Base-by-base conservation (phyloP, 2,113 vertebrate genomes). In the Dipodomys merriami region DNA sequence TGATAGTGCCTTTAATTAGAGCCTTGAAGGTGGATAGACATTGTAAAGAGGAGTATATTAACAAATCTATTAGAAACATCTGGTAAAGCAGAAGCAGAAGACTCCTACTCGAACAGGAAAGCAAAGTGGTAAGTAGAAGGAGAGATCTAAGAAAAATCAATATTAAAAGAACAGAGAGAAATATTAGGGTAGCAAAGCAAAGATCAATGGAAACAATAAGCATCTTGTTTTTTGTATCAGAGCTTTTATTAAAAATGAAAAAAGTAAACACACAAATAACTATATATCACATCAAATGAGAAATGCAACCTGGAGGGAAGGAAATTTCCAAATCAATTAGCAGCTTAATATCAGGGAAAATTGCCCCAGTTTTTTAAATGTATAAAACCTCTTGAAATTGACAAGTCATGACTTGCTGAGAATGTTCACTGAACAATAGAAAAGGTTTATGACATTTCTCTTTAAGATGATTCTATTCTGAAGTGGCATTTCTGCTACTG, bases 191-290 rank as follows among this genome's bases (percentile, higher is more conserved):
- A 77, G 84, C 95, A 44, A 71, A 88, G 39, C n/a, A 86, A 87
- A 94, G 90, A 97, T 95, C 95, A 96, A 27, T 96, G 88, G 49
- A 97, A 97, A 96, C 85, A 94, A 93, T 86, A 90, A 86, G 57
- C 8, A 30, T 60, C 91, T 96, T 78, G 5, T 57, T 93, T 92
- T 92, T 73, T 96, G 27, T 95, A 89, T 92, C 57, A 78, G 86
- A 95, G 92, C 33, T 71, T 95, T 83, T 91, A 89, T 81, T 73
- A 92, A 90, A 94, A 96, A 82, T 94, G 89, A 87, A 92, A 96
- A 96, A 80, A 86, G 6, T 71, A 78, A 96, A 93, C 93, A 92
- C 3, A 60, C 25, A 19, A 71, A 93, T 49, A 74, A 6, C 30
- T 62, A 18, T 84, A 67, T 44, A 84, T 84, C 27, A 86, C 35